Base-by-base conservation (phyloP, 2,113 vertebrate genomes). In the Edolisoma coerulescens region DNA sequence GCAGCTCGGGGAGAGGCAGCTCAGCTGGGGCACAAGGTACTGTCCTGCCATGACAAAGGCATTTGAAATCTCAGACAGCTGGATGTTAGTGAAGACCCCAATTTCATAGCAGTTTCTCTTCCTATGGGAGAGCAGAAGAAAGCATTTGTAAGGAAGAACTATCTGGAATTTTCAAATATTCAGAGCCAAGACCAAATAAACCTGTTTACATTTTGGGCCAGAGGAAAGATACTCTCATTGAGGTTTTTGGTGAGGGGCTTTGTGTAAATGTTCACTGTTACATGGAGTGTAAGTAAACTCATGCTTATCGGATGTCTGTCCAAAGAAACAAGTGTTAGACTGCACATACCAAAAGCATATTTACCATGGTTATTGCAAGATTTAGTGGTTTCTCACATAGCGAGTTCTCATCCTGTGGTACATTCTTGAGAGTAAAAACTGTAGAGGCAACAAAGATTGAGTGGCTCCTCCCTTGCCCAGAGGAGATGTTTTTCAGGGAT, bases 21-120 rank as follows among this genome's bases (percentile, higher is more conserved):
- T 49, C 99, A 99, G 93, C 98, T 99, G 49, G 99, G 99, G 53
- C 99, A 99, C 96, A 99, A 99, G 99, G 99, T 99, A 97, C 90
- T 33, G 17, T 41, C 1, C 49, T 13, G 3, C 33, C 16, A 3
- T 42, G 39, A 7, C 1, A 4, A 35, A 64, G 37, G 57, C 56
- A 7, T 26, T 20, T 35, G 30, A 47, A 11, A 44, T 49, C 60
- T 42, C 0, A 0, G 24, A 12, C 53, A 61, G 27, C 22, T 89
- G 35, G 30, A 19, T 7, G 0, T 10, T 24, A 54, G 64, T 17
- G 8, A 28, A 80, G 6, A 76, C 8, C 4, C 2, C 56, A n/a
- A 17, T 68, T 44, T 52, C 26, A 45, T 16, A 52, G 22, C 28
- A 67, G 54, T 49, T 79, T 41, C 24, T 17, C 24, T 60, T 71